A percentile compares a stretch with the other conserved stretches of the same genome.
Evolutionary conservation across 2,797 vertebrate genomes (phyloP).

Genomic region (Characodon lateralis): DNA sequence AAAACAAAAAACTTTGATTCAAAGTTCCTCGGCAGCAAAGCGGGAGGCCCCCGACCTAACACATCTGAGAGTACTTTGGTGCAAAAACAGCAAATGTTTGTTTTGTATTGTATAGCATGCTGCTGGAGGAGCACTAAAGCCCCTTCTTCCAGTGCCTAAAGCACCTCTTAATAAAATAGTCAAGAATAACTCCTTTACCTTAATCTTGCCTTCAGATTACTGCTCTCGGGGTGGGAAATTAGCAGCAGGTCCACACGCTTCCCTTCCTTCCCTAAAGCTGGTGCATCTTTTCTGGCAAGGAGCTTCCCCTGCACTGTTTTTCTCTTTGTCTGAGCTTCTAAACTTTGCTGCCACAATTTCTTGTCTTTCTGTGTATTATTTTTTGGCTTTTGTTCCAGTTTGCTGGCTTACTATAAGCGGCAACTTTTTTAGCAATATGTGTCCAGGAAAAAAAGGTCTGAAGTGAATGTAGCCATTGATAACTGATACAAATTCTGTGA

Average conservation of each 20-base stretch:
- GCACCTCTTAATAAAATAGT: slow-evolving; percentile 87
- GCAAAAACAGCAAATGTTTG: slow-evolving; percentile 89
- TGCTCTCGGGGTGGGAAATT: slow-evolving; percentile 83
- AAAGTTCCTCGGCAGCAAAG: slow-evolving; percentile 73
- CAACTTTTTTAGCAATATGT: slow-evolving; percentile 1
- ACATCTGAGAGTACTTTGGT: slow-evolving; percentile 87
- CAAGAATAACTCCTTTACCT: slow-evolving; percentile 86
- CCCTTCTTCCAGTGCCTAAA: slow-evolving; percentile 83
- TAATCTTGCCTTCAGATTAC: slow-evolving; percentile 86
- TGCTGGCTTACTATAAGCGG: slow-evolving; percentile 76
- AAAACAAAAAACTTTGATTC: slow-evolving; percentile 73
- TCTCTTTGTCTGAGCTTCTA: slow-evolving; percentile 23
- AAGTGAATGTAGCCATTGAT: slow-evolving; percentile 74
- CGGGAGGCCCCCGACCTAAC: slow-evolving; percentile 59
- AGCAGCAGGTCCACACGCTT: slow-evolving; percentile 75
- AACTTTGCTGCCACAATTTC: slow-evolving; percentile 22
- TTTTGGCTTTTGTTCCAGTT: slow-evolving; percentile 49
- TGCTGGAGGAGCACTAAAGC: slow-evolving; percentile 85
- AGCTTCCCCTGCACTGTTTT: slow-evolving; percentile 18
- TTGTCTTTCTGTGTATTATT: slow-evolving; percentile 18
- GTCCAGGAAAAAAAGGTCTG: slow-evolving; percentile 54
- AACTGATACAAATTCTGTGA: slow-evolving; percentile 76
- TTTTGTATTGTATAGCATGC: slow-evolving; percentile 88
- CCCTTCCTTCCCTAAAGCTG: slow-evolving; percentile 50
- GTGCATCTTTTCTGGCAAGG: slow-evolving; percentile 43